A percentile compares a stretch with the other conserved stretches of the same genome.
Evolutionary conservation across 2,113 vertebrate genomes (phyloP).

Genomic region (Cinclus mexicanus): DNA sequence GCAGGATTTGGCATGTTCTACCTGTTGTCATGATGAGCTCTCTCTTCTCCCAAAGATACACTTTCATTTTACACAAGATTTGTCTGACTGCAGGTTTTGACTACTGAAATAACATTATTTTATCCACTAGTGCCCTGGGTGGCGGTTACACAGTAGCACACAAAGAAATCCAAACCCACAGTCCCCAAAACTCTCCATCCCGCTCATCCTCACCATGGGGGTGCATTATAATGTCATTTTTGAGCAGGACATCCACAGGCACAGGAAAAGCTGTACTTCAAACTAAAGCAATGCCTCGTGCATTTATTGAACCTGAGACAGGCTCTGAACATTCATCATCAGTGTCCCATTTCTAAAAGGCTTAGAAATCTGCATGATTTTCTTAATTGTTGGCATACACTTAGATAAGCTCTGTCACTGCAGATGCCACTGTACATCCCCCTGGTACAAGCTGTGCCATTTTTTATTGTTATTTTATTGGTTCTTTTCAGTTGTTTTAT

Average conservation of each 20-base stretch:
- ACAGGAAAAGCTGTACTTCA: background rate
- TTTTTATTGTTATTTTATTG: background rate
- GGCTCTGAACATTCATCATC: background rate
- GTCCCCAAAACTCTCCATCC: background rate
- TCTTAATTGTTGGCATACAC: background rate
- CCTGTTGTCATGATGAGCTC: background rate
- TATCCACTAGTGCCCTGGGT: background rate
- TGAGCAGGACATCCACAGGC: background rate
- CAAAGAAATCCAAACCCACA: background rate
- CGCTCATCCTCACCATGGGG: rapidly evolving
- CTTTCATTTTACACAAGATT: background rate
- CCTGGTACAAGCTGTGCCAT: background rate
- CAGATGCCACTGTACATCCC: background rate
- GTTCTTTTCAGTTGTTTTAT: background rate
- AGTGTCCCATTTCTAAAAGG: background rate
- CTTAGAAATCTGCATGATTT: background rate
- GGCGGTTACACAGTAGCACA: background rate
- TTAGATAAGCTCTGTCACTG: background rate
- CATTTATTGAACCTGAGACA: background rate
- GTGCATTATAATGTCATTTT: background rate
- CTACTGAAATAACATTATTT: background rate
- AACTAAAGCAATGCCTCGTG: background rate
- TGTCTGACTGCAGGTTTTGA: background rate
- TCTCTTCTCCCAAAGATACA: background rate
- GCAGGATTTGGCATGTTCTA: background rate